These are phyloP conservation scores for Eupithecia inturbata DNA, from an alignment of 2,888 invertebrate species.

Conservation along the genomic window DNA sequence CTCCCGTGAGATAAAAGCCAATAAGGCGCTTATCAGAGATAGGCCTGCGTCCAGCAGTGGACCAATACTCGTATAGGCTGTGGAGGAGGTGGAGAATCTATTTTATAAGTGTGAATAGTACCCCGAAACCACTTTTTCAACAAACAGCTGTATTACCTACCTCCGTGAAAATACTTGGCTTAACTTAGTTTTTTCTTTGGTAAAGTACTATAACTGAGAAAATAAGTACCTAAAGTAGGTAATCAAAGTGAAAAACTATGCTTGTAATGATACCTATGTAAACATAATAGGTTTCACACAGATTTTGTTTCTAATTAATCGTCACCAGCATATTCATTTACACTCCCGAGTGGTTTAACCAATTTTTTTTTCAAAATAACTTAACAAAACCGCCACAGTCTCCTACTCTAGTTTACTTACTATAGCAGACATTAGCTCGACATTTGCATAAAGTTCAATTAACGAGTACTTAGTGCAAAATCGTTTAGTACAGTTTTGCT, in stretches of 20 bases:
- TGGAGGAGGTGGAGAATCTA: too few relatives aligned
- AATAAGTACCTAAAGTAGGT: background rate
- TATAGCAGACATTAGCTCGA: conserved; percentile 57
- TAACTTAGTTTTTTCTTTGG: background rate
- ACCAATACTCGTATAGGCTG: too few relatives aligned
- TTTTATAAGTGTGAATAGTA: background rate
- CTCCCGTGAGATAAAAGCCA: too few relatives aligned
- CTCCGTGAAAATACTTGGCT: too few relatives aligned
- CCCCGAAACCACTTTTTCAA: background rate
- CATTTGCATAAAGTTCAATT: conserved; percentile 67
- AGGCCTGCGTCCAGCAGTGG: too few relatives aligned
- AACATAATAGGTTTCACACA: background rate
- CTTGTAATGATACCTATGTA: background rate
- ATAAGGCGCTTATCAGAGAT: too few relatives aligned
- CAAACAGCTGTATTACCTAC: too few relatives aligned
- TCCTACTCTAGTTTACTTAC: conserved; percentile 34
- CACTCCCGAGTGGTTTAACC: too few relatives aligned
- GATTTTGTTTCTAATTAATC: background rate
- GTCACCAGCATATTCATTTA: background rate
- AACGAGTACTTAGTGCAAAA: conserved; percentile 57
- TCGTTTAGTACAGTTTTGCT: conserved; percentile 56
- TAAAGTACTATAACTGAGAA: too few relatives aligned
- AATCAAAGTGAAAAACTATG: background rate
- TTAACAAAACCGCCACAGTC: conserved; percentile 7
- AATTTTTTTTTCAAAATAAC: too few relatives aligned